phyloP scores from a whole-genome alignment of 2,797 vertebrate species.

The Onychomys leucogaster region DNA sequence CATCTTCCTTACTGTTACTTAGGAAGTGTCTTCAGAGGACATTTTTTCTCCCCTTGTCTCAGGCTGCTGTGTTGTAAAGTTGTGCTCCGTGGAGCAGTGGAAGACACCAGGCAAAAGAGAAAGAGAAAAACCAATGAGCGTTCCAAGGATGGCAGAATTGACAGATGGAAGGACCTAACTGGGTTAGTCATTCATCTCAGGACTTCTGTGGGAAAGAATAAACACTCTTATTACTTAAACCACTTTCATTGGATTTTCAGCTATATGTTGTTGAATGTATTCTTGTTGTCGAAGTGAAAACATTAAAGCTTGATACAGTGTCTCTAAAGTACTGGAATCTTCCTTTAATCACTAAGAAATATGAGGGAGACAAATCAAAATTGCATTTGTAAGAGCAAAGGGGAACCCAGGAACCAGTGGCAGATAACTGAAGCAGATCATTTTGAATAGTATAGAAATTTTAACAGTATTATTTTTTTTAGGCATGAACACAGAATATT shows the following conservation, averaged over 20 bases:
- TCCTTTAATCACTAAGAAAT: background rate
- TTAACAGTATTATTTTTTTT: background rate
- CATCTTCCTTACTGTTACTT: background rate
- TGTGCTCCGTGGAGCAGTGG: background rate
- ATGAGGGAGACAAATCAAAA: background rate
- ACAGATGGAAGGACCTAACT: background rate
- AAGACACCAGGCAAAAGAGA: background rate
- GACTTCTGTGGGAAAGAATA: background rate
- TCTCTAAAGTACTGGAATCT: background rate
- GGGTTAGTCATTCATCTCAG: background rate
- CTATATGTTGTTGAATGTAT: background rate
- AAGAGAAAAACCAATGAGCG: background rate
- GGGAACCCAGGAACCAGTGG: background rate
- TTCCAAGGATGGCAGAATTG: no score
- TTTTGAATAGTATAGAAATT: background rate
- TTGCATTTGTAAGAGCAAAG: background rate
- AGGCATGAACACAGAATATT: no score
- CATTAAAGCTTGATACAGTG: background rate
- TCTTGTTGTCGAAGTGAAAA: background rate
- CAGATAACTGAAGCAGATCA: background rate
- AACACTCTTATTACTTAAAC: background rate
- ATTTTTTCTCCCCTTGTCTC: background rate
- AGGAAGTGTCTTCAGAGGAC: background rate
- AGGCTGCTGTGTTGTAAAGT: no score
- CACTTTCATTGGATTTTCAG: background rate